Evolutionary conservation across 2,888 invertebrate species (phyloP), one percentile per base, ranked within the genome.

Genomic region (Theretra japonica): DNA sequence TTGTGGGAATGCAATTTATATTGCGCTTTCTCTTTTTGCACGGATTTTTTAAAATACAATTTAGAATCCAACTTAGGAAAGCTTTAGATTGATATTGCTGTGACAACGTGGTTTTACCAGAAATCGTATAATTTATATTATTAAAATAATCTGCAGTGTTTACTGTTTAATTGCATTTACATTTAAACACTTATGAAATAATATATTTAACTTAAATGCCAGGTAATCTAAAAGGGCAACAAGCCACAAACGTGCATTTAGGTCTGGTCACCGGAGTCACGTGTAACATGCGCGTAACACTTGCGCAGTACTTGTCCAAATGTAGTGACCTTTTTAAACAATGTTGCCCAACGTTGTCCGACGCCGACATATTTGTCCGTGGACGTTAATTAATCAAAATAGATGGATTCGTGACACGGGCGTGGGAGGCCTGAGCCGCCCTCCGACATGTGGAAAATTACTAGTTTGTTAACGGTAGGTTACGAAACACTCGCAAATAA

Each of bases 361-460:
- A 84, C 75, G 77, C 79, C 69, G 73, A 30, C 50, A 50, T 57
- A 50, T 70, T 73, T 73, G 78, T 75, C 79, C 74, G 77, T 79
- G 86, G 82, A 79, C 80, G 75, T 80, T 83, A 83, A 85, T 85
- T 85, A 83, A 83, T 84, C 81, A 78, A 82, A 82, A 83, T 80
- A 78, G 76, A 80, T 76, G 69, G 73, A 75, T 73, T 80, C 73
- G 76, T 79, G 76, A 80, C 78, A 77, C 71, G 73, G 56, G 30
- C 19, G 70, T 72, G 72, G 73, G 73, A 71, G 73, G 73, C 72
- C 77, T 79, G 73, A 80, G 77, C 77, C 76, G 70, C 25, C 28
- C 69, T 68, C 62, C 74, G 77, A 75, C 73, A 74, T 76, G 73
- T 77, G 70, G 25, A 73, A 76, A 76, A 79, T 80, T 76, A 76